Base-by-base conservation (phyloP, 2,888 invertebrate genomes). In the Latrodectus elegans region DNA sequence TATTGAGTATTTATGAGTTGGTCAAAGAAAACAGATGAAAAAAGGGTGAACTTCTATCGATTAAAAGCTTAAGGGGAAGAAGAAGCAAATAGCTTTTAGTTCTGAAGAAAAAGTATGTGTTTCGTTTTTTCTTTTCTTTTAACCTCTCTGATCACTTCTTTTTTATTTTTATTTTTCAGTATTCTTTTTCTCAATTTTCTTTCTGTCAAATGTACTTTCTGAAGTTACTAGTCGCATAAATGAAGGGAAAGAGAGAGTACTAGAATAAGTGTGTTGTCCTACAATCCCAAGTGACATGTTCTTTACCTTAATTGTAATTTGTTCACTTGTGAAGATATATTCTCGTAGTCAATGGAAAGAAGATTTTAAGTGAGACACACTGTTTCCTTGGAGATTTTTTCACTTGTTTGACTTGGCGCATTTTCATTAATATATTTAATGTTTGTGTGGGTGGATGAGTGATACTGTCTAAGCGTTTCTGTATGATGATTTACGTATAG, bases 1-100 rank as follows among this genome's bases (percentile, higher is more conserved):
- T 68, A 51, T 74, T 82, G 74, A 82, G 82, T 82, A 82, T 82
- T 82, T 82, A 82, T 82, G 82, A 75, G 70, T 15, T 17, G 26
- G 38, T 73, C 75, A 53, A 17, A 70, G 26, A 70, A 70, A 49
- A 70, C 26, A 70, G 49, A 26, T 26, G 49, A 76, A 71, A 74
- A 75, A 75, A 75, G 49, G 60, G 55, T 60, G n/a, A 75, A 68
- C 70, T 74, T 49, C 75, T 60, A 55, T 60, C 82, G 82, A 82
- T 82, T 82, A 82, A 82, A 75, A 55, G 51, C 38, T 67, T 26
- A 38, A 70, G 49, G 55, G 52, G 60, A 65, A 80, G 15, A 70
- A 53, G 60, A 76, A 75, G 74, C 79, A 80, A 72, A 80, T 60
- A 55, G 52, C 64, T 51, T 71, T 52, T 51, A 73, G 64, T 80